phyloP scores from a whole-genome alignment of 1,140 invertebrate genomes.

The Caenorhabditis brenneri region DNA sequence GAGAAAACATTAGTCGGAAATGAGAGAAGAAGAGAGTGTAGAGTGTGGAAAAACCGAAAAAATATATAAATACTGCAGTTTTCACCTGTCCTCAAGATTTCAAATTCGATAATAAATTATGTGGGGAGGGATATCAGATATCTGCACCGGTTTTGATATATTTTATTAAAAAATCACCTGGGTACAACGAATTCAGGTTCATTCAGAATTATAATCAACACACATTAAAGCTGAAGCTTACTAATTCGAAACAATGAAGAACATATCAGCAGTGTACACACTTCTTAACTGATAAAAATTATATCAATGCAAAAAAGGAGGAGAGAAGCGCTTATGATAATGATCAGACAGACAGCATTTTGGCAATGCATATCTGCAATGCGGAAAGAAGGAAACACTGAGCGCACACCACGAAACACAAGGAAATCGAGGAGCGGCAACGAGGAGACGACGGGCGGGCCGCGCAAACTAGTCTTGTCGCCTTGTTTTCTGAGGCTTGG shows the following conservation, averaged over 20 bases:
- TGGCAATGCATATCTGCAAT: not conserved
- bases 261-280: no score
- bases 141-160: no score
- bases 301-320: not conserved
- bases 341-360: conserved; percentile 1
- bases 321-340: not conserved
- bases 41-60: not conserved
- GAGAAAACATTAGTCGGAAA: not conserved
- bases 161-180: no score
- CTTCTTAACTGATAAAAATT: no score
- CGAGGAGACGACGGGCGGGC: not conserved
- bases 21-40: not conserved
- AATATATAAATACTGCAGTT: not conserved
- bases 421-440: not conserved
- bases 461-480: not conserved
- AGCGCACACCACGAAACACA: not conserved
- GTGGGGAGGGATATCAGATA: no score
- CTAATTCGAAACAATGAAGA: no score
- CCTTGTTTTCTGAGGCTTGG: not conserved
- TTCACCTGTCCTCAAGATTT: no score
- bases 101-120: no score
- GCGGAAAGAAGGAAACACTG: conserved; percentile 1
- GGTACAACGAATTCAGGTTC: no score
- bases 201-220: no score
- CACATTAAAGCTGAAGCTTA: no score